Evolutionary conservation across 2,888 invertebrate genomes (phyloP).

Genomic region (Augochlorella aurata): DNA sequence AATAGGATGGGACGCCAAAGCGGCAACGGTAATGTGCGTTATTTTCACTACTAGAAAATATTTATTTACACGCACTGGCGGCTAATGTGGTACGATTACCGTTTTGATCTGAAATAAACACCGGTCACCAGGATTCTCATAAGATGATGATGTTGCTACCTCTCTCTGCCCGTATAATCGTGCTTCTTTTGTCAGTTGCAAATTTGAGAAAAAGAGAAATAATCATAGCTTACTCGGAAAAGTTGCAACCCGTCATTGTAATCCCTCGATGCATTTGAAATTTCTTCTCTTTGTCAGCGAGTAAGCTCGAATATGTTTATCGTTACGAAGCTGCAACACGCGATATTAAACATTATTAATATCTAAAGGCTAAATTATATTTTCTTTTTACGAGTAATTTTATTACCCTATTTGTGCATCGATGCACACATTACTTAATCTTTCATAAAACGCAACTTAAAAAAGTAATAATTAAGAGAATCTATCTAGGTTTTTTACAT

Average conservation of each 20-base stretch:
- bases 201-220: slow-evolving; percentile 31
- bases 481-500: neutral
- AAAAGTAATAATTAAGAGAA: neutral
- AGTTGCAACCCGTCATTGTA: slow-evolving; percentile 46
- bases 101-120: neutral
- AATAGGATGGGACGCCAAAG: slow-evolving; percentile 18
- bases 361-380: no score
- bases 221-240: slow-evolving; percentile 35
- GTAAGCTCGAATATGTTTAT: neutral
- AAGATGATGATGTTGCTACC: neutral
- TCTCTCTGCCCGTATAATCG: slow-evolving; percentile 5
- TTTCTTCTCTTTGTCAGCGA: slow-evolving; percentile 4
- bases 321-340: neutral
- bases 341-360: neutral
- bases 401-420: neutral
- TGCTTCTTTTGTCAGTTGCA: slow-evolving; percentile 23
- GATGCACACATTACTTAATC: neutral
- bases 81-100: slow-evolving; percentile 13
- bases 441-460: neutral
- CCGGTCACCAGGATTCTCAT: neutral
- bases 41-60: slow-evolving; percentile 31
- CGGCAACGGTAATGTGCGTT: slow-evolving; percentile 7
- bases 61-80: slow-evolving; percentile 8
- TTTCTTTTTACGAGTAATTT: neutral
- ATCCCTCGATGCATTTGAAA: slow-evolving; percentile 39